Base-by-base conservation (phyloP, 2,113 vertebrate genomes). In the Holacanthus passer region DNA sequence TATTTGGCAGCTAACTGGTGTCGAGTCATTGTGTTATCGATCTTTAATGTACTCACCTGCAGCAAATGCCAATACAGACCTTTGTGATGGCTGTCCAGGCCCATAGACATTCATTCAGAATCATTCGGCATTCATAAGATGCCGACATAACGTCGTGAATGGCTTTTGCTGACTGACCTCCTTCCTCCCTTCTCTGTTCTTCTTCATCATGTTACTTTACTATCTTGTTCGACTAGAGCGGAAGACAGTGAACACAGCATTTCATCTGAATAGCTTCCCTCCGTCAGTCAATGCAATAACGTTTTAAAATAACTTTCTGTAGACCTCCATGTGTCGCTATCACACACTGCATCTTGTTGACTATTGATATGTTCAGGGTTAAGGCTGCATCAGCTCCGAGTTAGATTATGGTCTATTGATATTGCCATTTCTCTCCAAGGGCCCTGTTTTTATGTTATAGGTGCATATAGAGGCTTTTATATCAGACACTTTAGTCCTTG, bases 341-440 rank as follows among this genome's bases (percentile, higher is more conserved):
- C 22, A 27, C 37, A 65, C 35, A 62, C 11, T 52, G 41, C n/a
- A 81, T 62, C 31, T 43, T n/a, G 39, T 73, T 37, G 29, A 22
- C 29, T 78, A 55, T 58, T 77, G 50, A 81, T 85, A 73, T 65
- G 22, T 27, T 72, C 60, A 55, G 52, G n/a, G 67, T 87, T 52
- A 35, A 75, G 52, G 47, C 47, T 62, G 77, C 62, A 67, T 75
- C 69, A 81, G 55, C 76, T 67, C 48, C 2, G 0, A 7, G 52
- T 14, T 58, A 39, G 16, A 84, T 79, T 16, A 70, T 45, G 27
- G 17, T 32, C 22, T 69, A 85, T 81, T 89, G 85, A 82, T 67
- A 65, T 64, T 86, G 67, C 39, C 55, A 80, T 91, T 66, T 74
- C 5, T 52, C 31, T 67, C 5, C 69, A 68, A 62, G 27, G 32